These are phyloP conservation scores for Proteles cristata DNA, from an alignment of 2,113 vertebrate genomes.

Conservation along the genomic window DNA sequence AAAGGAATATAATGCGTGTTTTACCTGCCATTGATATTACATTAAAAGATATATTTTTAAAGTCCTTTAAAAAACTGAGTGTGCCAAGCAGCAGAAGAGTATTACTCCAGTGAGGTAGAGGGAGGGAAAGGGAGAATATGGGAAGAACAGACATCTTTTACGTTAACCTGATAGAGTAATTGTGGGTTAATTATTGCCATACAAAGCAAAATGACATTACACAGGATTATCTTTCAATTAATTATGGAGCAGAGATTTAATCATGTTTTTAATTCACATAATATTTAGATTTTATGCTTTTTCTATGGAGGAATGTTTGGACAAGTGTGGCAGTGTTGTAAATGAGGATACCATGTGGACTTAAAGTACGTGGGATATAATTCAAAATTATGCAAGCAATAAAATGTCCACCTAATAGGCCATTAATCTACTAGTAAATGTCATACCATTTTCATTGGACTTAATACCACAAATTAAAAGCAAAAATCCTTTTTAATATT, in stretches of 20 bases:
- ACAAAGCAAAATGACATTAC: conserved; percentile 71
- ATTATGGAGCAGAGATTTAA: conserved; percentile 77
- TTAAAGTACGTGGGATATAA: conserved; percentile 56
- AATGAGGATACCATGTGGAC: conserved; percentile 53
- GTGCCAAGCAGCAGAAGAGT: neutral
- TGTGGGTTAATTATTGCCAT: neutral
- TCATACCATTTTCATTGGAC: conserved; percentile 69
- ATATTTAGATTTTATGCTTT: conserved; percentile 75
- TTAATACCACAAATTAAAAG: conserved; percentile 56
- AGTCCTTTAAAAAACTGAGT: neutral
- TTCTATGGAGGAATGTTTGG: conserved; percentile 33
- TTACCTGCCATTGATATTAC: neutral
- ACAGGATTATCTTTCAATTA: conserved; percentile 66
- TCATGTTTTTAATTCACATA: conserved; percentile 76
- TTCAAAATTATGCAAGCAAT: conserved; percentile 75
- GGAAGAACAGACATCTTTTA: neutral
- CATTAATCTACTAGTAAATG: conserved; percentile 74
- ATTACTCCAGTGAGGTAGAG: neutral
- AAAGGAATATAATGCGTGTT: neutral
- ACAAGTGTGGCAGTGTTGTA: neutral
- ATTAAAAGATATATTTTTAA: neutral
- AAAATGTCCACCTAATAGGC: conserved; percentile 77
- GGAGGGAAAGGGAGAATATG: neutral
- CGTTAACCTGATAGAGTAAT: neutral
- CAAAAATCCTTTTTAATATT: conserved; percentile 19